These are phyloP conservation scores for Aldabrachelys gigantea DNA, from an alignment of 2,113 vertebrate genomes.

Conservation along the genomic window DNA sequence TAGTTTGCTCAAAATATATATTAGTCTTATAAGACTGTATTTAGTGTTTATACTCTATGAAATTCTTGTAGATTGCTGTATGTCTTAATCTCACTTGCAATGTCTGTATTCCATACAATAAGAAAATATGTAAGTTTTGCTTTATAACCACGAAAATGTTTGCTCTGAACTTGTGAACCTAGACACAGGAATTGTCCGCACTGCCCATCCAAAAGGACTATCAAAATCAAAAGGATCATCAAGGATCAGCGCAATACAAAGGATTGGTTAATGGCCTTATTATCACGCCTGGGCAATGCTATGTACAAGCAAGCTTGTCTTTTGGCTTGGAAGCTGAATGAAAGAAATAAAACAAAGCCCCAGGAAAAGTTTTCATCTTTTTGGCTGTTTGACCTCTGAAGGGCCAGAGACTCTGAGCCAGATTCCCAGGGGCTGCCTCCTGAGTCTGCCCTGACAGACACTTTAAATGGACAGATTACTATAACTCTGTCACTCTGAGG, in stretches of 20 bases:
- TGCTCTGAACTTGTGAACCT: not conserved
- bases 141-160: not conserved
- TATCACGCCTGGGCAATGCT: not conserved
- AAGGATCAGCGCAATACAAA: not conserved
- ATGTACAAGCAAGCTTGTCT: not conserved
- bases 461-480: not conserved
- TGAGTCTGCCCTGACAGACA: not conserved
- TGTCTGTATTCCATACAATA: not conserved
- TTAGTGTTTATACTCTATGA: not conserved
- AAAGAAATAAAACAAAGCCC: not conserved
- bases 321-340: not conserved
- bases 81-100: not conserved
- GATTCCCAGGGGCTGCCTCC: not conserved
- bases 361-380: not conserved
- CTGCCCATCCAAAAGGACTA: not conserved
- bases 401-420: not conserved
- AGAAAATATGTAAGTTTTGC: not conserved
- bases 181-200: not conserved
- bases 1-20: not conserved
- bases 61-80: not conserved
- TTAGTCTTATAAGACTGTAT: not conserved
- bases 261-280: not conserved
- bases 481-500: not conserved
- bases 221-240: not conserved
- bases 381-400: not conserved